Evolutionary conservation across 2,888 invertebrate species (phyloP).

Genomic region (Thecocarcelia acutangulata): DNA sequence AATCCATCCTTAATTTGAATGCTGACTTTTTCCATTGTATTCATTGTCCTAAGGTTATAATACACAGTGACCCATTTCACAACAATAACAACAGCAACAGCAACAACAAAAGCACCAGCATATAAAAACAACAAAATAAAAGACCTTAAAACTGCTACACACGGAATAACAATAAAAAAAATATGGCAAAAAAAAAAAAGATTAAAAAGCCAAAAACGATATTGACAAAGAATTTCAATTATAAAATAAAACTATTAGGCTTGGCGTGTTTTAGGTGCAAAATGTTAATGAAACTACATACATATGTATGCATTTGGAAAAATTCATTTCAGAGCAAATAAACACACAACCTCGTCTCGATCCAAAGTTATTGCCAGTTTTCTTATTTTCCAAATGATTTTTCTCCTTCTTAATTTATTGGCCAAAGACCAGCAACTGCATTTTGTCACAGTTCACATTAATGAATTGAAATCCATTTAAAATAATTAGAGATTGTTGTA

Average conservation of each 20-base stretch:
- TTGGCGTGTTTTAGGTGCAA: constrained; percentile 7
- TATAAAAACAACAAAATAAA: neutral
- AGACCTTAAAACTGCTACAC: neutral
- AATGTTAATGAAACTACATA: constrained; percentile 31
- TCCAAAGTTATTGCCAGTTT: neutral
- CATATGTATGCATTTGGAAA: too few species aligned
- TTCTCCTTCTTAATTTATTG: constrained; percentile 15
- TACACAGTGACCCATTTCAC: constrained; percentile 59
- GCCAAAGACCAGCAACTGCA: neutral
- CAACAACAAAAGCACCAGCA: neutral
- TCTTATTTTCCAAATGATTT: neutral
- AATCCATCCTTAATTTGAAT: constrained; percentile 57
- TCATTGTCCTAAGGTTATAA: constrained; percentile 58
- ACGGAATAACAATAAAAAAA: neutral
- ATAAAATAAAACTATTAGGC: constrained; percentile 4
- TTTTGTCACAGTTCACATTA: neutral
- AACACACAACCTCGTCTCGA: too few species aligned
- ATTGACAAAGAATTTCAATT: constrained; percentile 51
- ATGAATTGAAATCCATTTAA: constrained; percentile 45
- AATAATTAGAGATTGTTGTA: constrained; percentile 25
- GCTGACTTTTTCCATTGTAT: constrained; percentile 53
- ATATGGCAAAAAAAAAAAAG: constrained; percentile 1
- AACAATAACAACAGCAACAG: neutral
- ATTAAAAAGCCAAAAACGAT: constrained; percentile 18
- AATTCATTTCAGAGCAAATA: too few species aligned